phyloP scores from a whole-genome alignment of 1,140 invertebrate species.

The Bathynomus jamesi region DNA sequence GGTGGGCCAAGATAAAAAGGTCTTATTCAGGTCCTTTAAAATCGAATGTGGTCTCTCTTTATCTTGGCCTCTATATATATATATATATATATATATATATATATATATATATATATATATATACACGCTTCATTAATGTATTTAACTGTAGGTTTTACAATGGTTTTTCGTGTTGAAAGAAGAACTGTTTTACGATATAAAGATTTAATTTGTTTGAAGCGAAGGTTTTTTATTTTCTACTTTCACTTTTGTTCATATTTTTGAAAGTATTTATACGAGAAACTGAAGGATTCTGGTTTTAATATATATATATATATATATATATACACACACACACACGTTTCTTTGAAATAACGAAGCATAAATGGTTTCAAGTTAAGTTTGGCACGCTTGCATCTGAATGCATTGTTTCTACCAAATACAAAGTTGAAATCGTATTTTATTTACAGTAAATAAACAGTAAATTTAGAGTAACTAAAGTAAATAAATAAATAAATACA shows the following conservation, averaged over 20 bases:
- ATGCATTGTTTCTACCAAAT: too few relatives aligned
- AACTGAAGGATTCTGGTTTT: neutral
- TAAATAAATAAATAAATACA: too few relatives aligned
- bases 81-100: conserved; percentile 13
- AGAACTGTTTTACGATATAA: neutral
- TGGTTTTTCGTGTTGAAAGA: neutral
- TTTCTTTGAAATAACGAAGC: too few relatives aligned
- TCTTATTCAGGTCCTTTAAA: too few relatives aligned
- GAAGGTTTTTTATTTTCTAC: neutral
- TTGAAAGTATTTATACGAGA: too few relatives aligned
- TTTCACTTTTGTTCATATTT: neutral
- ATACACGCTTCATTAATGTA: neutral
- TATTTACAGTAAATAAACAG: too few relatives aligned
- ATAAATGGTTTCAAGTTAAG: too few relatives aligned
- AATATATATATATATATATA: neutral
- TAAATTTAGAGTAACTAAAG: too few relatives aligned
- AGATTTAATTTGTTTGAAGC: neutral
- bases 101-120: conserved; percentile 12
- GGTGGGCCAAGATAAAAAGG: too few relatives aligned
- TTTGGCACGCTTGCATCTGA: too few relatives aligned
- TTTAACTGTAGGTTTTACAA: neutral
- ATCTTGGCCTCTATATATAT: neutral
- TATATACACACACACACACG: neutral
- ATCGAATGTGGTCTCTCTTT: too few relatives aligned
- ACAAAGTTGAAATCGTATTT: too few relatives aligned